Conservation (phyloP, 2,797 vertebrate genomes). For the Pristis pectinata region DNA sequence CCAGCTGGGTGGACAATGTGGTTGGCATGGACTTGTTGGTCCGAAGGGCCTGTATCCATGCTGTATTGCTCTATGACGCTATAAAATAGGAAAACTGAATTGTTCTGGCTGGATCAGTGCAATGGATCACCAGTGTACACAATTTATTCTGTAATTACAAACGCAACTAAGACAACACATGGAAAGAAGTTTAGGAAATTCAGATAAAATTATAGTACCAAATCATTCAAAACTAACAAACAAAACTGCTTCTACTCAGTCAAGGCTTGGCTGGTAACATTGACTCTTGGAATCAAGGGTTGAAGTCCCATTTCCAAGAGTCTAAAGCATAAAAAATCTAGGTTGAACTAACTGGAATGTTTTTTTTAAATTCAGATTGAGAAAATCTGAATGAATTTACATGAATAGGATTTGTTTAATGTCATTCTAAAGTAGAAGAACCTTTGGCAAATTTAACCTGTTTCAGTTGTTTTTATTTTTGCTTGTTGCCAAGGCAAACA, state of each 20-base stretch:
- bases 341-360: background rate
- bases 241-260: no score
- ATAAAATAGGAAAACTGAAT: background rate
- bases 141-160: background rate
- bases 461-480: background rate
- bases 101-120: background rate
- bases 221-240: no score
- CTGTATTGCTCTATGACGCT: no score
- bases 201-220: no score
- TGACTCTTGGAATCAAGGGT: no score
- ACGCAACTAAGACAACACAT: background rate
- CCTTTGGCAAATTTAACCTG: no score
- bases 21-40: no score
- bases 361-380: background rate
- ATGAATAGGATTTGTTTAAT: background rate
- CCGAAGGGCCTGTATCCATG: no score
- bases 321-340: background rate
- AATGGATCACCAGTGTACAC: background rate
- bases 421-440: background rate
- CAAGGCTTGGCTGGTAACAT: no score
- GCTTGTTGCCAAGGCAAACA: no score
- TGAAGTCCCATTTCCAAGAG: no score
- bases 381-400: background rate
- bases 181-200: background rate
- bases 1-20: no score